Conservation (phyloP, 2,888 invertebrate species). For the Ophioninae sp. region DNA sequence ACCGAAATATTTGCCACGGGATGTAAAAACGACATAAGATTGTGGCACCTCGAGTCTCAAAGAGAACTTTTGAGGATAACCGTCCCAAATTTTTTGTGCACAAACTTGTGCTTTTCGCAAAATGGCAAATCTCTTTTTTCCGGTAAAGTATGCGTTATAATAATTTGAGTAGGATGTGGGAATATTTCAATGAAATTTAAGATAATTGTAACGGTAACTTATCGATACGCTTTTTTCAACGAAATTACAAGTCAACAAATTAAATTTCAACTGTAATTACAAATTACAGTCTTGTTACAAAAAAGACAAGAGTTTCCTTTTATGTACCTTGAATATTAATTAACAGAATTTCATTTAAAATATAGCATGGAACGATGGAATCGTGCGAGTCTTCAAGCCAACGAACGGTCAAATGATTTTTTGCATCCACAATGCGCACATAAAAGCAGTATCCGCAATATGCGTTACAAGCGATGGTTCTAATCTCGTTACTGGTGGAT, state of each 20-base stretch:
- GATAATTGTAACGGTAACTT: background rate
- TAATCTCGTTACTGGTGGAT: slow-evolving; percentile 92
- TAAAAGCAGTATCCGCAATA: slow-evolving; percentile 93
- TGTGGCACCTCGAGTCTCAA: slow-evolving; percentile 90
- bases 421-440: slow-evolving; percentile 93
- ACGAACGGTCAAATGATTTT: slow-evolving; percentile 91
- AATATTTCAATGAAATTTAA: background rate
- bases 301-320: background rate
- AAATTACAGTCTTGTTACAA: too few species aligned
- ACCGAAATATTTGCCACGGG: slow-evolving; percentile 94
- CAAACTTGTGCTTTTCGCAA: slow-evolving; percentile 88
- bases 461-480: slow-evolving; percentile 87
- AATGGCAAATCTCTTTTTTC: slow-evolving; percentile 92
- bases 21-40: slow-evolving; percentile 91
- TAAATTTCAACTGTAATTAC: too few species aligned
- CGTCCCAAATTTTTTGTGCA: slow-evolving; percentile 94
- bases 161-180: background rate
- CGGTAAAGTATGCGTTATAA: slow-evolving; percentile 80
- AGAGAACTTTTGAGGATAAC: slow-evolving; percentile 92
- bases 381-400: slow-evolving; percentile 91
- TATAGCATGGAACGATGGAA: slow-evolving; percentile 91
- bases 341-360: background rate
- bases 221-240: background rate
- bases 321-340: slow-evolving; percentile 1
- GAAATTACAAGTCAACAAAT: background rate